Evolutionary conservation across 2,113 vertebrate genomes (phyloP), one percentile per base, ranked within the genome.

Genomic region (Aldabrachelys gigantea): DNA sequence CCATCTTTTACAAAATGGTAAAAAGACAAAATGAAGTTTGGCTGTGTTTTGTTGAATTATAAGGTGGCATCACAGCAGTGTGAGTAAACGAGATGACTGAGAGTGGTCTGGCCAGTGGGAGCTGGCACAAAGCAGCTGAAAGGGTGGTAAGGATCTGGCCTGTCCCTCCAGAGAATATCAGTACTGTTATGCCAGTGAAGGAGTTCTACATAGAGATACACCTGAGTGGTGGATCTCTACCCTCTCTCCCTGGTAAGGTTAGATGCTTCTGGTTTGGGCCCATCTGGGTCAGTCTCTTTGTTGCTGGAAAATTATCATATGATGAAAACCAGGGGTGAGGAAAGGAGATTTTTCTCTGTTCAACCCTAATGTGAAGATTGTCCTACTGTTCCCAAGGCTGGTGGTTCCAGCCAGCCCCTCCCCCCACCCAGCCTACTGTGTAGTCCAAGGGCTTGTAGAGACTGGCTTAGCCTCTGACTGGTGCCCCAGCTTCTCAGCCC

Each of bases 71-170:
- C 50, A 10, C 82, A 27, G 7, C 27, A 53, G 27, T 2, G 13
- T 84, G 89, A 35, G n/a, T 7, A 49, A 19, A 75, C 2, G 4
- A 13, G 72, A 44, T 12, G 38, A 44, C 9, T 38, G 0, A 0
- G 86, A 62, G 27, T 69, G 57, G 80, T 24, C 57, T 87, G 75
- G 56, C 78, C n/a, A 44, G 14, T 4, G 89, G 5, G 25, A 53
- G n/a, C 31, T 8, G 6, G n/a, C 69, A 22, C 22, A 24, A 41
- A 41, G 31, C 72, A 76, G 72, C 9, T 44, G 41, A 22, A 41
- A 22, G 38, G 17, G 5, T 19, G 72, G 72, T 24, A 41, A 72
- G 16, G 35, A 38, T 10, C n/a, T 72, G 69, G n/a, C n/a, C 69
- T 72, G 19, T n/a, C 17, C 69, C 69, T 75, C 35, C 11, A 13